Base-by-base conservation (phyloP, 2,888 invertebrate species). In the Parnassius orleans region DNA sequence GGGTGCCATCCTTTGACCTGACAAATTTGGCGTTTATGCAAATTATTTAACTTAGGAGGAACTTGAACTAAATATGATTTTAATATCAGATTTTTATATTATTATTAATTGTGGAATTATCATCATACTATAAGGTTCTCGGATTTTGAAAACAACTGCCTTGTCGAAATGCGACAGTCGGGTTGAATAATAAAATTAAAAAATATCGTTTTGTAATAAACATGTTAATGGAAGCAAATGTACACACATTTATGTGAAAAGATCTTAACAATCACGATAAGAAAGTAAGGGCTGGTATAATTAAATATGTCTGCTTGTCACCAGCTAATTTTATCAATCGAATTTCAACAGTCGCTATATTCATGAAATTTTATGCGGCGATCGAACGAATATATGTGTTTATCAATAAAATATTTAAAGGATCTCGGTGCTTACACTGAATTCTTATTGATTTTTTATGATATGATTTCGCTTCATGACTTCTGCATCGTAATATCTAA, bases 161-260 rank as follows among this genome's bases (percentile, higher is more conserved):
- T 14, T 19, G 14, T 24, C n/a, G 10, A 12, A 52, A 46, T 53
- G n/a, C 12, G 12, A 33, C 51, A 14, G 19, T 24, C 5, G 15
- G 24, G 15, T 44, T 24, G 48, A 47, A 53, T 59, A 55, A 46
- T 47, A 55, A 65, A 61, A 50, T 50, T 19, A 19, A 65, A 55
- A 60, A 57, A 61, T 51, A 59, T 65, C 50, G 55, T 48, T 41
- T 47, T 14, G 52, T 46, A 44, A 61, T 76, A 75, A 73, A 74
- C 68, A 67, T 77, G 72, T 72, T 76, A 76, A 79, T 72, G 74
- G 76, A 80, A 77, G 76, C 66, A 68, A 80, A 81, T 81, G 76
- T 78, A 77, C 76, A 77, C 76, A 64, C 14, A 73, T 70, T 69
- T 70, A 68, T 68, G 62, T 71, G 69, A 70, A 80, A 81, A 82